Evolutionary conservation across 2,888 invertebrate species (phyloP).

Genomic region (Nyleta sp.): DNA sequence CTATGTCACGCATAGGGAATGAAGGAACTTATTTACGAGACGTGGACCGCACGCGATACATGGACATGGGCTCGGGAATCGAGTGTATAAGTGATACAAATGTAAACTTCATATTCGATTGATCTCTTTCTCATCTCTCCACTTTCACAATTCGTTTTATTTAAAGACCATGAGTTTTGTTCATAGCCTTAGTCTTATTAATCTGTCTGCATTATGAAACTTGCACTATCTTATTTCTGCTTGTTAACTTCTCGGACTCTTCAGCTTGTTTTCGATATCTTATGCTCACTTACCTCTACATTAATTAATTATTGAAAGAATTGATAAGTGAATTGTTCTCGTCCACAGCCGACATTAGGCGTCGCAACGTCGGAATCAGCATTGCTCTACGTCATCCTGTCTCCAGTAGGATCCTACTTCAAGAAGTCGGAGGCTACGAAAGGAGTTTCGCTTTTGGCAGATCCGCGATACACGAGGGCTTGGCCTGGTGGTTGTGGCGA

Average conservation of each 20-base stretch:
- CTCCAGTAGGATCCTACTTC: constrained; percentile 97
- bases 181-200: not conserved
- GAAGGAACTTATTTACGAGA: not conserved
- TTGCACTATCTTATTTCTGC: too few relatives aligned
- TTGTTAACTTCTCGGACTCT: too few relatives aligned
- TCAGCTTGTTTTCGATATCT: too few relatives aligned
- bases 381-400: constrained; percentile 94
- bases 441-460: constrained; percentile 95
- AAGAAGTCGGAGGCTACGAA: constrained; percentile 85
- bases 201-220: too few relatives aligned
- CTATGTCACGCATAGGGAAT: not conserved
- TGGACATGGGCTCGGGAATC: not conserved
- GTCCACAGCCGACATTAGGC: constrained; percentile 93
- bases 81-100: constrained; percentile 3
- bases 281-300: not conserved
- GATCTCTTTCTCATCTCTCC: constrained; percentile 15
- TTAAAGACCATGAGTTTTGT: not conserved
- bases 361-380: constrained; percentile 94
- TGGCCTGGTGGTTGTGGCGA: constrained; percentile 98
- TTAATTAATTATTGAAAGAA: not conserved
- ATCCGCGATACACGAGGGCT: constrained; percentile 92
- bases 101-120: constrained; percentile 14
- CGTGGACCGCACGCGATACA: not conserved
- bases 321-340: not conserved
- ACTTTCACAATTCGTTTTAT: not conserved